phyloP scores from a whole-genome alignment of 2,888 invertebrate genomes.

The Drosophila nigritarsus region DNA sequence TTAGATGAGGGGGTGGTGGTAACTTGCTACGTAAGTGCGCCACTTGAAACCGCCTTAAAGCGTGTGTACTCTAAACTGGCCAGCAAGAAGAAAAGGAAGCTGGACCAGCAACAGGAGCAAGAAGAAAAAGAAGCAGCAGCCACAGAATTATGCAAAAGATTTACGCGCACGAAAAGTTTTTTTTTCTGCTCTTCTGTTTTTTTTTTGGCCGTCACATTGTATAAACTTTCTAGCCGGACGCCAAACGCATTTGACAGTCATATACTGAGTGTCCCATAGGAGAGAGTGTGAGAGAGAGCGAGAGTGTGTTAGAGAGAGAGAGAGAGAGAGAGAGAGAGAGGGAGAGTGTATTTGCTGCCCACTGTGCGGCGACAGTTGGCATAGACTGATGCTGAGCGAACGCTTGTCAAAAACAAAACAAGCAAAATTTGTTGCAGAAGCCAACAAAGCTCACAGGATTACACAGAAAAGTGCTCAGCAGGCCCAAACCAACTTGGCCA shows the following conservation, averaged over 20 bases:
- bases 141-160: constrained; percentile 82
- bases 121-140: constrained; percentile 44
- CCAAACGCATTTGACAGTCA: constrained; percentile 73
- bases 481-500: constrained; percentile 51
- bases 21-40: constrained; percentile 58
- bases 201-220: constrained; percentile 45
- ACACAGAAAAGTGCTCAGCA: constrained; percentile 72
- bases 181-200: constrained; percentile 1
- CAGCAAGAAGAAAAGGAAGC: constrained; percentile 12
- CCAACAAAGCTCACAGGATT: constrained; percentile 70
- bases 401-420: constrained; percentile 50
- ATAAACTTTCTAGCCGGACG: constrained; percentile 66
- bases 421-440: constrained; percentile 63
- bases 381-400: constrained; percentile 33
- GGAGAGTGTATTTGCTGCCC: constrained; percentile 30
- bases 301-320: neutral
- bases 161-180: constrained; percentile 74
- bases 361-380: constrained; percentile 65
- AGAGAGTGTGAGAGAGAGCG: neutral
- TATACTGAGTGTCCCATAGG: constrained; percentile 43
- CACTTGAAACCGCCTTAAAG: constrained; percentile 71
- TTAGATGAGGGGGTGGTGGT: constrained; percentile 4
- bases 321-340: neutral
- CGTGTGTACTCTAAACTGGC: constrained; percentile 38
- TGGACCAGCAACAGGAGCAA: neutral